phyloP scores from a whole-genome alignment of 2,113 vertebrate genomes.

The Podiceps cristatus region DNA sequence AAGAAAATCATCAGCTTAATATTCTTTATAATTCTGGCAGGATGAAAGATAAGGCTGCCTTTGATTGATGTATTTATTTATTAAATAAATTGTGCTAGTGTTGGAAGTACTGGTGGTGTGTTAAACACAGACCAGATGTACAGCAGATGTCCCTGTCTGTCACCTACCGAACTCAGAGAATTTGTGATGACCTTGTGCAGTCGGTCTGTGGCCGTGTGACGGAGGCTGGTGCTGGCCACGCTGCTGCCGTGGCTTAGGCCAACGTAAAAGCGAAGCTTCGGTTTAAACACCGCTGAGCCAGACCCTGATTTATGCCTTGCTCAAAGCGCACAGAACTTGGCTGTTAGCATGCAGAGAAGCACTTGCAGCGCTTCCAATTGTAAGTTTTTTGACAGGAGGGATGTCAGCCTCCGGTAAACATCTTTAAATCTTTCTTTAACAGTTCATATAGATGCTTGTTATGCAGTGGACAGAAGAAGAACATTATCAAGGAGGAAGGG shows the following conservation, averaged over 20 bases:
- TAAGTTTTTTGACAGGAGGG: not conserved
- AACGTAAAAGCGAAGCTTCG: not conserved
- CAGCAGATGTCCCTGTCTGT: not conserved
- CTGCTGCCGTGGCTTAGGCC: accelerated
- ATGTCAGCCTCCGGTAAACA: not conserved
- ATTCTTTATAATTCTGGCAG: not conserved
- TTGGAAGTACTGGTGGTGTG: not conserved
- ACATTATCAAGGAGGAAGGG: not conserved
- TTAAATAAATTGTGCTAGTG: not conserved
- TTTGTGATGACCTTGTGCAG: not conserved
- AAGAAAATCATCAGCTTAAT: not conserved
- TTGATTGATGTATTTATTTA: not conserved
- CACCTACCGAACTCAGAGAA: not conserved
- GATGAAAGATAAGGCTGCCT: not conserved
- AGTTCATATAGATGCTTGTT: not conserved
- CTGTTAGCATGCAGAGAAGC: accelerated
- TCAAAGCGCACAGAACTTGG: accelerated
- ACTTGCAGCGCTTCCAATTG: not conserved
- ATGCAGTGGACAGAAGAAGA: not conserved
- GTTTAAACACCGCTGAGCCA: not conserved
- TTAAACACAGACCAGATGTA: not conserved
- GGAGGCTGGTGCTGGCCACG: accelerated
- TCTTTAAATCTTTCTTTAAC: not conserved
- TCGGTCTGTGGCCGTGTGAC: not conserved
- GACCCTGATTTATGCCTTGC: not conserved